A percentile compares a stretch with the other conserved stretches of the same genome.
Evolutionary conservation across 2,888 invertebrate species (phyloP).

Genomic region (Mimumesa dahlbomi): DNA sequence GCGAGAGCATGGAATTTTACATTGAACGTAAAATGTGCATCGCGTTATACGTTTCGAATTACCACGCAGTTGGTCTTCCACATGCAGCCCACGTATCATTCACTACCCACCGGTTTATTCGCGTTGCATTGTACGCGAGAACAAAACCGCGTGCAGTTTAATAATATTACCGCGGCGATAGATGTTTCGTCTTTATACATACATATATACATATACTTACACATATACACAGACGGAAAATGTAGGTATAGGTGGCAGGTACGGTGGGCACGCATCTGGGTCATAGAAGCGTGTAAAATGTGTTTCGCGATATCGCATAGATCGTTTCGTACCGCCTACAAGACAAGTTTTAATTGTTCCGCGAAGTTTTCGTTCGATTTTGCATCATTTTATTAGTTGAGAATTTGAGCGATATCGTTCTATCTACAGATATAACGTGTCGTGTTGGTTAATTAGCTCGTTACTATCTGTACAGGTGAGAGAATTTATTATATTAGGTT

Average conservation of each 20-base stretch:
- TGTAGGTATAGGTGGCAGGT: not conserved
- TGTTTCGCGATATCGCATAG: too few relatives aligned
- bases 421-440: too few relatives aligned
- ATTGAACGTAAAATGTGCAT: slow-evolving; percentile 17
- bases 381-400: too few relatives aligned
- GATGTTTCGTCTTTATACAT: slow-evolving; percentile 8
- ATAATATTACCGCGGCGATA: slow-evolving; percentile 43
- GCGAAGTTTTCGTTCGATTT: too few relatives aligned
- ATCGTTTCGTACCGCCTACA: too few relatives aligned
- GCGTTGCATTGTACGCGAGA: slow-evolving; percentile 48
- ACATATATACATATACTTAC: too few relatives aligned
- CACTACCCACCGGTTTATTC: slow-evolving; percentile 33
- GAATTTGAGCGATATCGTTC: too few relatives aligned
- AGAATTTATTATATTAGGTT: too few relatives aligned
- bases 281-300: not conserved
- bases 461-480: too few relatives aligned
- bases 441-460: too few relatives aligned
- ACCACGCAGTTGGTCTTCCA: slow-evolving; percentile 22
- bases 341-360: too few relatives aligned
- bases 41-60: slow-evolving; percentile 24
- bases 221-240: too few relatives aligned
- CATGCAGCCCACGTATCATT: slow-evolving; percentile 25
- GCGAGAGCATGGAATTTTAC: not conserved
- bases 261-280: not conserved
- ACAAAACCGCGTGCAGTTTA: slow-evolving; percentile 53